Conservation (phyloP, 2,797 vertebrate species). For the Trematomus bernacchii region DNA sequence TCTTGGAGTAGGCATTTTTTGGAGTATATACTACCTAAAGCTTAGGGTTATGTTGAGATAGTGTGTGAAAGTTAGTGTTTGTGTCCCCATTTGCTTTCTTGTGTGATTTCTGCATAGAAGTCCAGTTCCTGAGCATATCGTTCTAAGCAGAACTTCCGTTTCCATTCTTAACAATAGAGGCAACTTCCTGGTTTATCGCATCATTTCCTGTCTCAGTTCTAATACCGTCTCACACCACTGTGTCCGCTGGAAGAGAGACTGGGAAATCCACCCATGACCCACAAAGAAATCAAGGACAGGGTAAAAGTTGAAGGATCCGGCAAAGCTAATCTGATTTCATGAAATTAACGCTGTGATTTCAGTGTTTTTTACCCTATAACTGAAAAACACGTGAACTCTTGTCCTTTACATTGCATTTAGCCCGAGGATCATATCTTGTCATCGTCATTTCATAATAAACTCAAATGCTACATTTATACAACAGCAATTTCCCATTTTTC, state of each 20-base stretch:
- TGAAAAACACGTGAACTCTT: constrained; percentile 23
- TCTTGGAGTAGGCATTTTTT: constrained; percentile 16
- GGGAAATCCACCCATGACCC: constrained; percentile 38
- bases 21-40: constrained; percentile 38
- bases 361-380: not conserved
- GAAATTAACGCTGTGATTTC: constrained; percentile 25
- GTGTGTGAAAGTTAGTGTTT: constrained; percentile 39
- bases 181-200: constrained; percentile 81
- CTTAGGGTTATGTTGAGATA: constrained; percentile 6
- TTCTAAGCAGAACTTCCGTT: constrained; percentile 78
- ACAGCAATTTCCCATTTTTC: constrained; percentile 15
- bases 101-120: constrained; percentile 41
- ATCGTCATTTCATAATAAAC: constrained; percentile 38
- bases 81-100: constrained; percentile 28
- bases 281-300: constrained; percentile 39
- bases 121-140: constrained; percentile 71
- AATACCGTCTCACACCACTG: constrained; percentile 62
- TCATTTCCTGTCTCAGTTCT: constrained; percentile 80
- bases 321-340: constrained; percentile 15
- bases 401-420: constrained; percentile 15
- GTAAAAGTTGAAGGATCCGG: constrained; percentile 43
- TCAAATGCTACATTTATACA: constrained; percentile 31
- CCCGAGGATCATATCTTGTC: constrained; percentile 21
- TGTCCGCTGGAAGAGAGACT: constrained; percentile 37
- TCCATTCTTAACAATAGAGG: constrained; percentile 81